A percentile compares a stretch with the other conserved stretches of the same genome.
These are phyloP conservation scores for Sitodiplosis mosellana DNA, from an alignment of 1,140 invertebrate genomes.

Conservation along the genomic window DNA sequence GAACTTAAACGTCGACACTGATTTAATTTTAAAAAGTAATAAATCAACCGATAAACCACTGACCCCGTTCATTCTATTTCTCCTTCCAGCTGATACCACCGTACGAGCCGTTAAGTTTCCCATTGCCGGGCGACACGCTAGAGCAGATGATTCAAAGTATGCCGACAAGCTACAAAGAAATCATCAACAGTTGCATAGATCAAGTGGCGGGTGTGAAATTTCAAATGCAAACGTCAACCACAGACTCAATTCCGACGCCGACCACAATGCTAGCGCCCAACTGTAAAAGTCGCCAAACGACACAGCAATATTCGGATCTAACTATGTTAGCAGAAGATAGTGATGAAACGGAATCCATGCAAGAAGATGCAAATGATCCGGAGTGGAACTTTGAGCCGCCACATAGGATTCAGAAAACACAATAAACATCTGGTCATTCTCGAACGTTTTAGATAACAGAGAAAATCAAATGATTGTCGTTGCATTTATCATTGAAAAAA, in stretches of 20 bases:
- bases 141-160: slow-evolving; percentile 36
- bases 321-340: not conserved
- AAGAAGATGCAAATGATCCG: slow-evolving; percentile 64
- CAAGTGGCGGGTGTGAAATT: not conserved
- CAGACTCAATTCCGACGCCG: not conserved
- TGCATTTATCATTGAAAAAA: no score
- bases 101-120: slow-evolving; percentile 42
- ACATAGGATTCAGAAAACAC: not conserved
- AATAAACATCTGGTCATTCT: no score
- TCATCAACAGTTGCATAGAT: not conserved
- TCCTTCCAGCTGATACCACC: slow-evolving; percentile 18
- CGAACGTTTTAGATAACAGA: not conserved
- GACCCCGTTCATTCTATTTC: not conserved
- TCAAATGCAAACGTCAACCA: not conserved
- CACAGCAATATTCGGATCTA: not conserved
- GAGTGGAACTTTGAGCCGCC: slow-evolving; percentile 34
- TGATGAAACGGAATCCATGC: slow-evolving; percentile 35
- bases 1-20: not conserved
- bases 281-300: slow-evolving; percentile 5
- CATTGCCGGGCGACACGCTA: slow-evolving; percentile 37
- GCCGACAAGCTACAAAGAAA: slow-evolving; percentile 26
- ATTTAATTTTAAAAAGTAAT: not conserved
- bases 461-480: no score
- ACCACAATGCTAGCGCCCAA: not conserved
- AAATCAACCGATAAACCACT: not conserved